A percentile compares a stretch with the other conserved stretches of the same genome.
Conservation (phyloP, 1,140 invertebrate species). For the Oryzaephilus surinamensis region DNA sequence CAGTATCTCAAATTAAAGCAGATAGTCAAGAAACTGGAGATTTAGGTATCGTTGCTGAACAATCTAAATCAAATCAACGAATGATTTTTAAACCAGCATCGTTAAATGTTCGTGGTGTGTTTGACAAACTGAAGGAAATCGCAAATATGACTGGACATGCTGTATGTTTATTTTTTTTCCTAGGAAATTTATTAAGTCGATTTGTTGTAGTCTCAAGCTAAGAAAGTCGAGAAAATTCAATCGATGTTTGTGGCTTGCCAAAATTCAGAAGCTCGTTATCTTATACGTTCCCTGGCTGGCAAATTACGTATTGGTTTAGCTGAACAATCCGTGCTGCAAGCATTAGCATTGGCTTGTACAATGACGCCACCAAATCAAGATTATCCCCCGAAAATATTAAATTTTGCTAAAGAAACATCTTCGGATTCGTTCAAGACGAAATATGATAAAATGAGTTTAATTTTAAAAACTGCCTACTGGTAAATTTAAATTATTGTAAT, state of each 20-base stretch:
- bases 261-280: constrained; percentile 79
- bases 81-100: constrained; percentile 73
- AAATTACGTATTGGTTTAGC: constrained; percentile 95
- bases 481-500: constrained; percentile 35
- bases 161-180: constrained; percentile 26
- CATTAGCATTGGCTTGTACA: constrained; percentile 76
- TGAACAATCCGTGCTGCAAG: constrained; percentile 90
- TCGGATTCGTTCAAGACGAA: constrained; percentile 69
- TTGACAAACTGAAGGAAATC: constrained; percentile 81
- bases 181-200: background rate
- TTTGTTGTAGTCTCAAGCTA: constrained; percentile 38
- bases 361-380: constrained; percentile 57
- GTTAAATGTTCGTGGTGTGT: constrained; percentile 61
- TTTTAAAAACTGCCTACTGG: constrained; percentile 91
- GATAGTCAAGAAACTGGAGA: constrained; percentile 77
- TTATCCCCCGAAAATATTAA: constrained; percentile 53
- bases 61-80: constrained; percentile 76
- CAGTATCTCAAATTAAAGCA: constrained; percentile 73
- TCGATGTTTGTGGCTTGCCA: constrained; percentile 86
- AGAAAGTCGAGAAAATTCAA: constrained; percentile 91
- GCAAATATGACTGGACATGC: constrained; percentile 74
- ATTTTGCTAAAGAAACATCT: constrained; percentile 48
- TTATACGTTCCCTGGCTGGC: constrained; percentile 85
- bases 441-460: constrained; percentile 65
- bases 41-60: constrained; percentile 87